Evolutionary conservation across 1,140 invertebrate species (phyloP).

Genomic region (Pygmarrhopalites habei): DNA sequence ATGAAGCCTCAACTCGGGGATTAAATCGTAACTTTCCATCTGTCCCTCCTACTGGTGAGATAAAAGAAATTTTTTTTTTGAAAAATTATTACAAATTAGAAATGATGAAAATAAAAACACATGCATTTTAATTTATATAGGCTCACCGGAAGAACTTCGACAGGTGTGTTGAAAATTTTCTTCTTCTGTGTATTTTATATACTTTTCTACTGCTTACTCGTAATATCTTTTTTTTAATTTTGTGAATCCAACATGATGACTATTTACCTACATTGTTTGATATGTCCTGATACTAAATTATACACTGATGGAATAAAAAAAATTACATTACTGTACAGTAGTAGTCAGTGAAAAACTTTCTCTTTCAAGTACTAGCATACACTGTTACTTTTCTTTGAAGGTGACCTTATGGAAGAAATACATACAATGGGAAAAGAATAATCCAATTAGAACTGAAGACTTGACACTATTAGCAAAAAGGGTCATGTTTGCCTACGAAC

Average conservation of each 20-base stretch:
- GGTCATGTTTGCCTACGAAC: slow-evolving; percentile 98
- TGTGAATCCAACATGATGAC: background rate
- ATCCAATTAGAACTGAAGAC: slow-evolving; percentile 93
- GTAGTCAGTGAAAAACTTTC: background rate
- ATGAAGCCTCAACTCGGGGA: slow-evolving; percentile 89
- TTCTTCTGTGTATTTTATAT: no score
- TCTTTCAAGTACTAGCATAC: background rate
- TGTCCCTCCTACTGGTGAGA: slow-evolving; percentile 82
- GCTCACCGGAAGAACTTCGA: slow-evolving; percentile 84
- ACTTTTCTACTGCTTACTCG: no score
- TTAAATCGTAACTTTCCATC: slow-evolving; percentile 90
- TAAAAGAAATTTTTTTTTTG: no score
- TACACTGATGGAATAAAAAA: background rate
- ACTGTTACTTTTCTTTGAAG: slow-evolving; percentile 46
- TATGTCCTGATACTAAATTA: background rate
- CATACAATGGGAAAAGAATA: slow-evolving; percentile 93
- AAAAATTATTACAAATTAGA: no score
- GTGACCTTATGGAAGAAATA: slow-evolving; percentile 99
- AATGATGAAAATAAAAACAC: no score
- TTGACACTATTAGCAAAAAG: slow-evolving; percentile 81
- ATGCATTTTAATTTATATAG: no score
- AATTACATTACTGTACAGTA: no score
- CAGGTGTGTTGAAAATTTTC: no score
- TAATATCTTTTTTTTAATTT: no score
- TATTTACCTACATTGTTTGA: slow-evolving; percentile 17